Base-by-base conservation (phyloP, 2,888 invertebrate genomes). In the Syritta pipiens region DNA sequence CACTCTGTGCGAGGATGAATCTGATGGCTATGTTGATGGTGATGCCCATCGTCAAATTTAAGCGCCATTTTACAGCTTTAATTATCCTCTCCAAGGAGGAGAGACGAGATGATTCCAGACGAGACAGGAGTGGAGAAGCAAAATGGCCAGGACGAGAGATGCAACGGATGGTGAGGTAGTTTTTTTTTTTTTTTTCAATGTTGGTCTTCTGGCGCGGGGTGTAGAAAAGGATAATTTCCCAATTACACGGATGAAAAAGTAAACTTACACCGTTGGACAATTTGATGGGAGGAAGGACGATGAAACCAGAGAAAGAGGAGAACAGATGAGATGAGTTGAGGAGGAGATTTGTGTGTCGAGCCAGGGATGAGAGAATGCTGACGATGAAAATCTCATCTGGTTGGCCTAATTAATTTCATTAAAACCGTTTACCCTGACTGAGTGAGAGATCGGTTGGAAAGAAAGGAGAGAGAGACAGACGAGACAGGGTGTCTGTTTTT, bases 1-100 rank as follows among this genome's bases (percentile, higher is more conserved):
- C 40, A 63, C 37, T 37, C 46, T 49, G 22, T 22, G 12, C 22
- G 26, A 49, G 48, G 40, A 55, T 57, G 22, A 65, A 44, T 26
- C 71, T 46, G 65, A 53, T 59, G 77, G 53, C 44, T 46, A 49
- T 72, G 72, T 65, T 72, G 57, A 72, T 53, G 65, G 65, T 30
- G 72, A 67, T 67, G 74, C 57, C 60, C 49, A 46, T 79, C 79
- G 67, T 81, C 82, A 74, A 81, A 71, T 81, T 82, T 69, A 81
- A 81, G 79, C 68, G 68, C 81, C 44, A 57, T 81, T 81, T 81
- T 81, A 81, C 79, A 76, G 72, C 82, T 82, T 81, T 82, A 82
- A 82, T 82, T 81, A 81, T 82, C 68, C 68, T 57, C 72, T 67
- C 19, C 12, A 57, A 22, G 32, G 17, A 28, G 37, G 53, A n/a